These are phyloP conservation scores for Blomia tropicalis DNA, from an alignment of 2,888 invertebrate genomes.

Conservation along the genomic window DNA sequence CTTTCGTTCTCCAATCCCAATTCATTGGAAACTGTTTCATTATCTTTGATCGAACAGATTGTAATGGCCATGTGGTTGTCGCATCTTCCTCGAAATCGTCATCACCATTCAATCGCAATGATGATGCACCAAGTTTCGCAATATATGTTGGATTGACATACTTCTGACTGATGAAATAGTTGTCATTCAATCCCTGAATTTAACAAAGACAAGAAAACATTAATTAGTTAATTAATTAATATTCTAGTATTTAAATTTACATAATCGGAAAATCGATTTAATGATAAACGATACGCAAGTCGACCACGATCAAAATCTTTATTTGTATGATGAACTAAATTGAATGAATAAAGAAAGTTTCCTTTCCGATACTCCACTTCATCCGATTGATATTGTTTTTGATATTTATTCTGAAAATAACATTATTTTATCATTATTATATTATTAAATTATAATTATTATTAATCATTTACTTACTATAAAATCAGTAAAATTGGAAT, in stretches of 20 bases:
- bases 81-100: too few relatives aligned
- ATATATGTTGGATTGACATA: not conserved
- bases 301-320: not conserved
- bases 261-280: constrained; percentile 5
- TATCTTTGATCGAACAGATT: too few relatives aligned
- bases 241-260: not conserved
- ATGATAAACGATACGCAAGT: not conserved
- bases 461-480: not conserved
- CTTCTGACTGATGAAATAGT: constrained; percentile 26
- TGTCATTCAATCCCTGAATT: constrained; percentile 3
- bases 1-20: not conserved
- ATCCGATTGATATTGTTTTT: not conserved
- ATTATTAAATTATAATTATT: not conserved
- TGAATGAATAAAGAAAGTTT: constrained; percentile 5
- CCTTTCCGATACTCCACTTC: not conserved
- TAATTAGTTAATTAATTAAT: not conserved
- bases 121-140: not conserved
- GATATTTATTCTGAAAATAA: not conserved
- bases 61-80: too few relatives aligned
- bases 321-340: not conserved
- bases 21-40: not conserved
- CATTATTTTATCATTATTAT: not conserved
- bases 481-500: constrained; percentile 4
- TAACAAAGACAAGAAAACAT: not conserved
- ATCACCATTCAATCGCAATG: too few relatives aligned